Evolutionary conservation across 2,888 invertebrate genomes (phyloP).

Genomic region (Ferdinandea cuprea): DNA sequence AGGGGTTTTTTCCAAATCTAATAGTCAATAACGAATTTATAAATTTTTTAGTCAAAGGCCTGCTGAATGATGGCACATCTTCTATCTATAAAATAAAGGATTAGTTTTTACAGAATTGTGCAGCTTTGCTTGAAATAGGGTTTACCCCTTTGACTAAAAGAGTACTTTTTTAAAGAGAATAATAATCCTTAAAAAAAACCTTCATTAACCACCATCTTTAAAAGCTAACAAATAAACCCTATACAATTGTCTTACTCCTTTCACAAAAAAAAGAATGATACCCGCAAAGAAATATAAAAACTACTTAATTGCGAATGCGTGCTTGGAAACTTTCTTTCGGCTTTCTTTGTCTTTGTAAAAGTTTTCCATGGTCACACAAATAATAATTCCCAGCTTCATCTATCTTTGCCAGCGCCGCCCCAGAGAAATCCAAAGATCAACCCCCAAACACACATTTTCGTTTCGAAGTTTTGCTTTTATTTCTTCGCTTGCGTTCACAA

Average conservation of each 20-base stretch:
- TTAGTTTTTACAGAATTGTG: too few species aligned
- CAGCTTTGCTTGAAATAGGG: too few species aligned
- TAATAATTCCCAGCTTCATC: conserved; percentile 14
- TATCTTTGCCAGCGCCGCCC: not conserved
- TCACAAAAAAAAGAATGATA: not conserved
- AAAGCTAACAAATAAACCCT: too few species aligned
- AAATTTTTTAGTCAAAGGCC: too few species aligned
- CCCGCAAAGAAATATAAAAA: not conserved
- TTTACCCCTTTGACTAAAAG: too few species aligned
- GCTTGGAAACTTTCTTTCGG: conserved; percentile 18
- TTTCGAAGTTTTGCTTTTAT: conserved; percentile 15
- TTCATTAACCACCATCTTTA: too few species aligned
- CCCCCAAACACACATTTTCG: not conserved
- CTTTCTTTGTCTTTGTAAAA: conserved; percentile 15
- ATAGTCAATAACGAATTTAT: too few species aligned
- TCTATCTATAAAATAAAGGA: too few species aligned
- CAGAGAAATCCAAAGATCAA: conserved; percentile 2
- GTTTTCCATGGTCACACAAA: conserved; percentile 34
- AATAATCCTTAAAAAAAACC: too few species aligned
- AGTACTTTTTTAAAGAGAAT: too few species aligned
- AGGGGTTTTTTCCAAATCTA: too few species aligned
- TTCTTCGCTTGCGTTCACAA: conserved; percentile 18
- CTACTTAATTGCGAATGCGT: conserved; percentile 23
- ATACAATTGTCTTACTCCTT: not conserved
- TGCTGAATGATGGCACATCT: too few species aligned